Conservation (phyloP, 2,888 invertebrate species). For the Apocheima hispidaria region DNA sequence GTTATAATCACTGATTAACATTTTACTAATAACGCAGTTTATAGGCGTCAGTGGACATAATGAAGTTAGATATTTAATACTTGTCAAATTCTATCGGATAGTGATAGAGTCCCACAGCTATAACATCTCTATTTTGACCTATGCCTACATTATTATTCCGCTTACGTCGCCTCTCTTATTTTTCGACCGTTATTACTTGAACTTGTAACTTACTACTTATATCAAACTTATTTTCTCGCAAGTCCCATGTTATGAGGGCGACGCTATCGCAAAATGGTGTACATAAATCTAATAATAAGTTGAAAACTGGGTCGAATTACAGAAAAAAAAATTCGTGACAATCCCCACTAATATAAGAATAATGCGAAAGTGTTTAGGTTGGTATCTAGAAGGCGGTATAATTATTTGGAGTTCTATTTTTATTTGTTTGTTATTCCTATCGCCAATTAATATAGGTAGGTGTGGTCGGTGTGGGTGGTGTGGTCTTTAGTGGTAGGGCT, state of each 20-base stretch:
- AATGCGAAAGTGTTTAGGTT: neutral
- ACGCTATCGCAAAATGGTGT: constrained; percentile 11
- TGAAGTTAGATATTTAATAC: neutral
- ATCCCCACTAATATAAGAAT: too few relatives aligned
- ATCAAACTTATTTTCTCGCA: constrained; percentile 14
- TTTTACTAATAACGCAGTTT: too few relatives aligned
- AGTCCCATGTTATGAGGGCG: constrained; percentile 23
- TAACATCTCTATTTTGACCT: constrained; percentile 23
- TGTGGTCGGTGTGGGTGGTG: too few relatives aligned
- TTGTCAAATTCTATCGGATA: neutral
- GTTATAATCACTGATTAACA: too few relatives aligned
- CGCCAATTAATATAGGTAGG: too few relatives aligned
- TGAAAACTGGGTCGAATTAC: neutral
- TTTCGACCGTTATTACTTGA: constrained; percentile 30
- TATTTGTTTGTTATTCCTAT: neutral
- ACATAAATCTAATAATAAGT: constrained; percentile 11
- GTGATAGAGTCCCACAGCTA: neutral
- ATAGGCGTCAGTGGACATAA: too few relatives aligned
- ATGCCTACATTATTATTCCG: constrained; percentile 45
- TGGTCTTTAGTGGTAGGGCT: too few relatives aligned
- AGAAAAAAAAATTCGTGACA: neutral
- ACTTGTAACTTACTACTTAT: constrained; percentile 1
- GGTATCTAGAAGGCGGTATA: neutral
- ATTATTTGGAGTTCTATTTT: neutral
- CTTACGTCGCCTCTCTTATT: constrained; percentile 36